Conservation (phyloP, 2,797 vertebrate species). For the Cryptoprocta ferox region DNA sequence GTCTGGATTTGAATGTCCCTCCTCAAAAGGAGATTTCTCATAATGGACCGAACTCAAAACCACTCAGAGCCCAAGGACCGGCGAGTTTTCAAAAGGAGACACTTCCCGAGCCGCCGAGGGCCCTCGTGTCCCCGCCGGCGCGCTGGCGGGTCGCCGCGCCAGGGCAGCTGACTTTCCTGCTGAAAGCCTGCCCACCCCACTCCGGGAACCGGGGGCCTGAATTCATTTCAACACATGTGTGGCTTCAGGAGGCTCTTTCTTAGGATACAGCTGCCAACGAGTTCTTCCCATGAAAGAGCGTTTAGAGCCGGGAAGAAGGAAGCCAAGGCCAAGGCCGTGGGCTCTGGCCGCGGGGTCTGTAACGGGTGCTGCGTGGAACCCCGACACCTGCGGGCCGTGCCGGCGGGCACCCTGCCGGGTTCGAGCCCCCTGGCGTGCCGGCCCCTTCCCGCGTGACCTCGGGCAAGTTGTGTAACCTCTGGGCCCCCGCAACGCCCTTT, state of each 20-base stretch:
- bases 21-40: slow-evolving; percentile 56
- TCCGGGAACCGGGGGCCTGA: not conserved
- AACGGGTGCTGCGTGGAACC: not conserved
- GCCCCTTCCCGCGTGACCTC: not conserved
- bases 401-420: not conserved
- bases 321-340: not conserved
- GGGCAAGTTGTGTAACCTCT: slow-evolving; percentile 42
- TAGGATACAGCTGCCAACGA: slow-evolving; percentile 6
- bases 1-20: slow-evolving; percentile 59
- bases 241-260: not conserved
- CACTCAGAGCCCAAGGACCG: slow-evolving; percentile 12
- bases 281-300: not conserved
- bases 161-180: not conserved
- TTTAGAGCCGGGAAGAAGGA: not conserved
- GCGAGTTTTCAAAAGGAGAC: slow-evolving; percentile 45
- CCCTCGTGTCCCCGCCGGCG: not conserved
- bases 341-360: not conserved
- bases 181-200: not conserved
- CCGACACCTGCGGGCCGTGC: not conserved
- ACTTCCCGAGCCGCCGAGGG: not conserved
- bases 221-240: not conserved
- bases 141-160: not conserved
- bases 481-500: not conserved
- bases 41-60: slow-evolving; percentile 44
- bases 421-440: not conserved